Base-by-base conservation (phyloP, 1,140 invertebrate genomes). In the Bursaphelenchus mucronatus region DNA sequence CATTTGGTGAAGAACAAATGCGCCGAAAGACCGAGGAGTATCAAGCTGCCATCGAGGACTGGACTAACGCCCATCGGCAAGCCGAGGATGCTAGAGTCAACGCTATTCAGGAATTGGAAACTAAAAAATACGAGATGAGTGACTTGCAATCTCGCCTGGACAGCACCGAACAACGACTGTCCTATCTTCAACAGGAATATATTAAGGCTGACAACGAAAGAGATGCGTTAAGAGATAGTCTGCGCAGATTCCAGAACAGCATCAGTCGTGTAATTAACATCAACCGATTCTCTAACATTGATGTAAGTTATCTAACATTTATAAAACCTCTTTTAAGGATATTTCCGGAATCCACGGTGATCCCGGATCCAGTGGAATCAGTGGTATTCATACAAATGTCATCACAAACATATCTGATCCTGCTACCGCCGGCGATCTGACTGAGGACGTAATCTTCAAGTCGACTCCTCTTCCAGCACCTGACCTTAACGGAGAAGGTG, bases 1-100 rank as follows among this genome's bases (percentile, higher is more conserved):
- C 76, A 19, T 80, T 80, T 58, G 76, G 74, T 40, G 75, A 76
- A 64, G 78, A 80, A 50, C 78, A 80, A 66, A 80, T 80, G 66
- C 68, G 68, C 19, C 63, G 79, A 9, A 81, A 80, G 62, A 81
- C 64, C n/a, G 78, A 80, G 49, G 78, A 80, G 59, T 80, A 80
- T 63, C 69, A 79, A 40, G 68, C 61, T 9, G 68, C 77, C 17
- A 59, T 80, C 40, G 79, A 81, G 47, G 75, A 80, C 57, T 59
- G 81, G 43, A 55, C 75, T 13, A 76, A 76, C 54, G 72, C 76
- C 7, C 78, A 80, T 45, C 67, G 79, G 39, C 59, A 63, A 19
- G 50, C 76, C 40, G 78, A 80, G 55, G 78, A 80, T 58, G 76
- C 71, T 8, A 67, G 79, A 43, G 62, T 80, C 13, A 73, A 73